A percentile compares a stretch with the other conserved stretches of the same genome.
Evolutionary conservation across 2,888 invertebrate species (phyloP).

Genomic region (Stomorhina lunata): DNA sequence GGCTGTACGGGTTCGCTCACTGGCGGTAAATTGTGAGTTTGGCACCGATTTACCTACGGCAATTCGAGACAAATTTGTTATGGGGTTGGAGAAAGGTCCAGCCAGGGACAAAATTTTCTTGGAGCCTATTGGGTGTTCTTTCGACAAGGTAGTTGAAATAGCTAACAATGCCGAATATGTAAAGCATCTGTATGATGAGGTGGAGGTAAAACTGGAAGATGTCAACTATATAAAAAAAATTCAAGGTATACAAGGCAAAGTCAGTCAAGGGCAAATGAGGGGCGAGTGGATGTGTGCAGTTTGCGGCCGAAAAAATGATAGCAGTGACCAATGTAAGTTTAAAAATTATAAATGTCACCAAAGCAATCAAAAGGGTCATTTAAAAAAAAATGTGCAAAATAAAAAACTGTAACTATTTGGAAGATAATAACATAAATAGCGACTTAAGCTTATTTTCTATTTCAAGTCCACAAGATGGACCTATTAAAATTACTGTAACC

Average conservation of each 20-base stretch:
- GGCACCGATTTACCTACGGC: constrained; percentile 35
- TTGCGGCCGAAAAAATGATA: constrained; percentile 50
- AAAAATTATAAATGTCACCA: constrained; percentile 50
- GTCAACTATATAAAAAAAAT: constrained; percentile 18
- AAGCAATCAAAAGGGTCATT: constrained; percentile 57
- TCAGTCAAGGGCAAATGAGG: neutral
- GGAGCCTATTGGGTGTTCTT: constrained; percentile 43
- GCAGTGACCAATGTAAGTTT: constrained; percentile 52
- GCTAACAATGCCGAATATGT: constrained; percentile 52
- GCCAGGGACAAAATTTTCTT: constrained; percentile 61
- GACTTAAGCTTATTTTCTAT: constrained; percentile 49
- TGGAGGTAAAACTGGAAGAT: constrained; percentile 28
- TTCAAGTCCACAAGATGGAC: constrained; percentile 11
- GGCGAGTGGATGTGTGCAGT: constrained; percentile 22
- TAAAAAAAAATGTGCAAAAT: constrained; percentile 57
- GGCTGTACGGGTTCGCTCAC: constrained; percentile 62
- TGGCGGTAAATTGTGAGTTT: constrained; percentile 53
- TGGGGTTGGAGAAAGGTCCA: constrained; percentile 58
- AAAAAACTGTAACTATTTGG: constrained; percentile 38
- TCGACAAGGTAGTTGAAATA: constrained; percentile 53
- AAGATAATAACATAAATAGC: constrained; percentile 29
- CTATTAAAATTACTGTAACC: constrained; percentile 39
- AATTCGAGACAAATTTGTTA: constrained; percentile 55
- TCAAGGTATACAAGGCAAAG: neutral
- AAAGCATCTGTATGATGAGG: constrained; percentile 50